Percentiles rank a stretch among this genome's conserved stretches.
Conservation (phyloP, 2,113 vertebrate genomes). For the Mola mola region DNA sequence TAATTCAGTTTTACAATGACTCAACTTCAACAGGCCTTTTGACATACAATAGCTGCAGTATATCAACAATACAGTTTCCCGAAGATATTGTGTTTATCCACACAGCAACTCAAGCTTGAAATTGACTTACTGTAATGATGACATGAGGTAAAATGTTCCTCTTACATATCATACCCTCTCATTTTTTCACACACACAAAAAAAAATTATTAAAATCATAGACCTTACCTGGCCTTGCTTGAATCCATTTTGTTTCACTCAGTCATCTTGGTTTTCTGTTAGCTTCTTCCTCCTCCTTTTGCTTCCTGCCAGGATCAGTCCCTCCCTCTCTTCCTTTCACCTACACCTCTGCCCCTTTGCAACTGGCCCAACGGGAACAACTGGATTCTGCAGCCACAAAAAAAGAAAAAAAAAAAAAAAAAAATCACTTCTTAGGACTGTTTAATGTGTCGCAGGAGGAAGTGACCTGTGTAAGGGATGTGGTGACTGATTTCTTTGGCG, state of each 20-base stretch:
- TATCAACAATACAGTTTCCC: slow-evolving; percentile 10
- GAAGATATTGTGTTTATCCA: not conserved
- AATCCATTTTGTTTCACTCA: slow-evolving; percentile 72
- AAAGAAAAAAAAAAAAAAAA: not conserved
- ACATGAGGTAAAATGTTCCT: not conserved
- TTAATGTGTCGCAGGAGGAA: slow-evolving; percentile 50
- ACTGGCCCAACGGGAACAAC: slow-evolving; percentile 77
- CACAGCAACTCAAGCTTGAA: slow-evolving; percentile 9
- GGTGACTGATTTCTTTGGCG: slow-evolving; percentile 28
- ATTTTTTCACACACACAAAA: not conserved
- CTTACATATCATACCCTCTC: too few relatives aligned
- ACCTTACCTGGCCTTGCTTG: slow-evolving; percentile 71
- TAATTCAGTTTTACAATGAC: not conserved
- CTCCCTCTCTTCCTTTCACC: slow-evolving; percentile 62
- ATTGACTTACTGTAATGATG: not conserved
- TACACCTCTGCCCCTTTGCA: slow-evolving; percentile 51
- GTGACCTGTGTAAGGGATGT: too few relatives aligned
- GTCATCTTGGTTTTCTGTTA: slow-evolving; percentile 71
- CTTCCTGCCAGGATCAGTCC: slow-evolving; percentile 29
- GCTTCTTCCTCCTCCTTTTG: slow-evolving; percentile 51
- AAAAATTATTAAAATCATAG: slow-evolving; percentile 12
- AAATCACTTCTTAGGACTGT: slow-evolving; percentile 49
- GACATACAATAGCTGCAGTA: not conserved
- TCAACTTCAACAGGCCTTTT: not conserved
- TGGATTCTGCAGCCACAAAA: slow-evolving; percentile 64